A percentile compares a stretch with the other conserved stretches of the same genome.
Conservation (phyloP, 2,797 vertebrate species). For the Enteromius trimaculatus region DNA sequence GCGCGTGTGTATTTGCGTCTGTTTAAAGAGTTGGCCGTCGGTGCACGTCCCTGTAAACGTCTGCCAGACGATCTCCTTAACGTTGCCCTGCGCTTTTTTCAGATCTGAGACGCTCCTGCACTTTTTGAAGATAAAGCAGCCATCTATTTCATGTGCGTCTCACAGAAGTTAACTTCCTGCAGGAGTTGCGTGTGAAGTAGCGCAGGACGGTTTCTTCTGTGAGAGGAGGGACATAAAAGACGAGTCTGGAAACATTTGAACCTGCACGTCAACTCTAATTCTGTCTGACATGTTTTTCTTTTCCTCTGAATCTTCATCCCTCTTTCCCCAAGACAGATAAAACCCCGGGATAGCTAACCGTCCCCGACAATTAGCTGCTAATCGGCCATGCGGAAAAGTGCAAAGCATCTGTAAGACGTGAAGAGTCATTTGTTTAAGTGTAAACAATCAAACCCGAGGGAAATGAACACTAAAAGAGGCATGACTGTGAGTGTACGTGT, state of each 20-base stretch:
- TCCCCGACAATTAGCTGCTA: slow-evolving; percentile 35
- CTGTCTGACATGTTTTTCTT: slow-evolving; percentile 76
- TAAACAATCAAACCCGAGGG: slow-evolving; percentile 32
- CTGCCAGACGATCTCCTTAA: slow-evolving; percentile 52
- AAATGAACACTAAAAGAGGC: neutral
- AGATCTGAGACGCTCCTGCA: slow-evolving; percentile 54
- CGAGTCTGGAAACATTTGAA: slow-evolving; percentile 67
- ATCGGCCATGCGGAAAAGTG: slow-evolving; percentile 13
- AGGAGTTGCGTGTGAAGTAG: slow-evolving; percentile 70
- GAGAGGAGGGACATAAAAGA: slow-evolving; percentile 75
- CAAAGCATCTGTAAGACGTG: slow-evolving; percentile 22
- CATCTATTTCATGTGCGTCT: slow-evolving; percentile 73
- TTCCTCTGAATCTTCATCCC: slow-evolving; percentile 20
- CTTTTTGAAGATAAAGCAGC: slow-evolving; percentile 77
- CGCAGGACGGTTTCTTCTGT: slow-evolving; percentile 74
- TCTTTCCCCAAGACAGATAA: slow-evolving; percentile 56
- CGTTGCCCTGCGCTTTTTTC: slow-evolving; percentile 50
- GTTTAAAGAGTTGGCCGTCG: slow-evolving; percentile 50
- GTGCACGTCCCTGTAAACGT: slow-evolving; percentile 44
- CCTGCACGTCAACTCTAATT: slow-evolving; percentile 75
- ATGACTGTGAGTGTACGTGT: neutral
- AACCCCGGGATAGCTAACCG: slow-evolving; percentile 30
- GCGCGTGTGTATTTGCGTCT: slow-evolving; percentile 14
- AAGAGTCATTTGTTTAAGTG: slow-evolving; percentile 21
- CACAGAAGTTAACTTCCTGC: slow-evolving; percentile 75